Conservation (phyloP, 1,140 invertebrate genomes). For the Papilio aristodemus region DNA sequence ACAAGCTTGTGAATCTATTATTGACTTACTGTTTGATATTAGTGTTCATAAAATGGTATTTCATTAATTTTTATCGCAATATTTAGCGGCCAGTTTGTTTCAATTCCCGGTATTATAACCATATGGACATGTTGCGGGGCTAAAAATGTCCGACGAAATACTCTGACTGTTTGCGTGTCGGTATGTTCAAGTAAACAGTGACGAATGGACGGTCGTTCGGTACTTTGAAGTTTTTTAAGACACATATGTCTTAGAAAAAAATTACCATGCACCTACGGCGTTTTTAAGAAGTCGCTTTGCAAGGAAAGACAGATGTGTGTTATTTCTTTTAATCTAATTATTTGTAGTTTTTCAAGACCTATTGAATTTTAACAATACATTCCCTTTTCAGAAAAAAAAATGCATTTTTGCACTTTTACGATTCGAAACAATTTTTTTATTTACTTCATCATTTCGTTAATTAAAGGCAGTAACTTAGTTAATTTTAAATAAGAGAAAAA, state of each 20-base stretch:
- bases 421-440: too few relatives aligned
- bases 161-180: neutral
- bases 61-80: neutral
- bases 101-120: neutral
- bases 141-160: neutral
- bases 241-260: too few relatives aligned
- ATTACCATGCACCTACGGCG: neutral
- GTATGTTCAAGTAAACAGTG: neutral
- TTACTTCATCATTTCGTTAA: too few relatives aligned
- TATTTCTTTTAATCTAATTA: neutral
- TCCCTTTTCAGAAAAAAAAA: too few relatives aligned
- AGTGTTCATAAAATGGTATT: neutral
- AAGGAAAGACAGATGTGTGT: neutral
- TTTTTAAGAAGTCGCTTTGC: neutral
- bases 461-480: too few relatives aligned
- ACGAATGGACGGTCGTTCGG: neutral
- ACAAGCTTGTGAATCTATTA: neutral
- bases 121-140: neutral
- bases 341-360: neutral
- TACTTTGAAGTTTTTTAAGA: neutral
- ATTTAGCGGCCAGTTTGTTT: neutral
- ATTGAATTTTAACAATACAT: neutral
- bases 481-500: too few relatives aligned
- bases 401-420: too few relatives aligned
- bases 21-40: neutral